These are phyloP conservation scores for Nothura maculosa DNA, from an alignment of 2,797 vertebrate species.

Conservation along the genomic window DNA sequence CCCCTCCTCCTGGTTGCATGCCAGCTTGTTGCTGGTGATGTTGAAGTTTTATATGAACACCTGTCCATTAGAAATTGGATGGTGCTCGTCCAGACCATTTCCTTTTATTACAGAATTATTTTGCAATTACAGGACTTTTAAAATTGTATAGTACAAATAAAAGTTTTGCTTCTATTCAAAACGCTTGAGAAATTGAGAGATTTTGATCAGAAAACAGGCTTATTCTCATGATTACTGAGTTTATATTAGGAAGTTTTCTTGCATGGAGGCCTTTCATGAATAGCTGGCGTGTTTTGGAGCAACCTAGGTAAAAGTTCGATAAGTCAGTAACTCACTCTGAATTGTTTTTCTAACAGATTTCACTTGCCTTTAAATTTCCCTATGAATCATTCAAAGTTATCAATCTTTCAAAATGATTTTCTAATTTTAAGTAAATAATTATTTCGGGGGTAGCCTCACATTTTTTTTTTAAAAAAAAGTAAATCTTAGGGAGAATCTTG, in stretches of 20 bases:
- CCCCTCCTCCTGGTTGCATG: neutral
- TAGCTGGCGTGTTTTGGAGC: neutral
- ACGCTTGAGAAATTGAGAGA: neutral
- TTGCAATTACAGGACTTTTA: neutral
- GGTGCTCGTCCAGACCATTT: neutral
- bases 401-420: neutral
- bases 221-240: neutral
- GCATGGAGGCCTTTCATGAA: neutral
- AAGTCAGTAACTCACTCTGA: neutral
- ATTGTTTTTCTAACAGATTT: neutral
- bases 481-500: neutral
- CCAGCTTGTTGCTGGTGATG: neutral
- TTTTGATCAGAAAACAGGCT: neutral
- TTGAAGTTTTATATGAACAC: constrained; percentile 18
- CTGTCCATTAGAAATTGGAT: constrained; percentile 40
- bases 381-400: neutral
- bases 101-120: neutral
- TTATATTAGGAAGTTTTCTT: constrained; percentile 18
- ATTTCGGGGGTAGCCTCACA: neutral
- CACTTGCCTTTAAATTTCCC: neutral
- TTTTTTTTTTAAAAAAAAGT: neutral
- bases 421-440: neutral
- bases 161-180: neutral
- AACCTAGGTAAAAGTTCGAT: neutral
- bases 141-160: neutral